Evolutionary conservation across 2,113 vertebrate species (phyloP).

Genomic region (Oreochromis spilurus): DNA sequence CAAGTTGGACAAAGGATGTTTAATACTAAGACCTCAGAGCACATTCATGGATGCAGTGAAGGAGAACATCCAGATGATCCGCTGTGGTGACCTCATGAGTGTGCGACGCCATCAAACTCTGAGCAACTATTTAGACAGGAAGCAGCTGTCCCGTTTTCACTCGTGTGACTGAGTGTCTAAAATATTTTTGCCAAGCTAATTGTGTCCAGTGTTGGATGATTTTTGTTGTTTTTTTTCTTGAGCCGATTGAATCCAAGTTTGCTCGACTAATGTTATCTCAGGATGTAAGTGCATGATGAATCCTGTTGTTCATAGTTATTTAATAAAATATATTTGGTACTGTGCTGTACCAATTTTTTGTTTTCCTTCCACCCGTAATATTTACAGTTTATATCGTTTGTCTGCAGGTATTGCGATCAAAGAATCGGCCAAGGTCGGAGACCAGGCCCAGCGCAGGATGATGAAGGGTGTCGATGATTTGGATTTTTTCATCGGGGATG

Average conservation of each 20-base stretch:
- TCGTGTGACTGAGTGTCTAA: background rate
- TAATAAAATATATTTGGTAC: background rate
- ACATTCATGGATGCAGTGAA: background rate
- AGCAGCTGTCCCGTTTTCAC: background rate
- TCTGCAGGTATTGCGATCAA: slow-evolving; percentile 95
- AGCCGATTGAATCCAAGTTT: background rate
- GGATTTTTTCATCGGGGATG: slow-evolving; percentile 98
- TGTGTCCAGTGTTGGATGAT: background rate
- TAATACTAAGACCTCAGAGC: background rate
- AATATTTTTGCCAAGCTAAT: background rate
- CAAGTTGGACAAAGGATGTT: background rate
- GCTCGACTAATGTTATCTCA: background rate
- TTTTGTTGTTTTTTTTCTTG: background rate
- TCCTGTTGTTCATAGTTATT: background rate
- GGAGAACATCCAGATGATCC: background rate
- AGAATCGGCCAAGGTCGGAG: slow-evolving; percentile 95
- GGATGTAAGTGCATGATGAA: background rate
- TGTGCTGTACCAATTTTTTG: background rate
- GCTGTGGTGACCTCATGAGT: background rate
- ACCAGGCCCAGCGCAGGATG: slow-evolving; percentile 95
- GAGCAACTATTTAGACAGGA: background rate
- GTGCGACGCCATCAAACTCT: background rate
- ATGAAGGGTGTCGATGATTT: slow-evolving; percentile 97
- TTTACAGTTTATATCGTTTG: background rate
- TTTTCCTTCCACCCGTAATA: background rate